Percentiles rank a stretch among this genome's conserved stretches.
phyloP scores from a whole-genome alignment of 2,113 vertebrate species.

The Turnix velox region DNA sequence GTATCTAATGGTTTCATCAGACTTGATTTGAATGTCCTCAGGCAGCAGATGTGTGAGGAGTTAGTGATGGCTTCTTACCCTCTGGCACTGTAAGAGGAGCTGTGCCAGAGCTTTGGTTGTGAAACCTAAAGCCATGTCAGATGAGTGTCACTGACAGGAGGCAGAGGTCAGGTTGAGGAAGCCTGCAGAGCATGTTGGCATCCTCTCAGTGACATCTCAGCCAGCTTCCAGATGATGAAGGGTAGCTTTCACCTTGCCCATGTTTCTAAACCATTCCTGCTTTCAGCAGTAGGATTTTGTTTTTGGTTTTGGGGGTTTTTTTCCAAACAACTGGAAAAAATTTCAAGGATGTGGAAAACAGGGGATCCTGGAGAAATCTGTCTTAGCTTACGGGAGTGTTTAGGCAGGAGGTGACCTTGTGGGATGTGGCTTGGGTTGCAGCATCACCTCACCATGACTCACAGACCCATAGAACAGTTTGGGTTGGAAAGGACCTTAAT shows the following conservation, averaged over 20 bases:
- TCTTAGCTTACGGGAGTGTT: not conserved
- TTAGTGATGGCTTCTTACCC: not conserved
- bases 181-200: not conserved
- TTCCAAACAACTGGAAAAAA: not conserved
- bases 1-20: not conserved
- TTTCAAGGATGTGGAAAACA: not conserved
- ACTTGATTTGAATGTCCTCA: not conserved
- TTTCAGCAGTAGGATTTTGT: no score
- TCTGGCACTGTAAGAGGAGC: not conserved
- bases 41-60: conserved; percentile 36
- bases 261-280: accelerated
- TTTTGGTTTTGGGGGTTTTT: no score
- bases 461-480: no score
- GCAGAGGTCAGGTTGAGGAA: not conserved
- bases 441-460: accelerated
- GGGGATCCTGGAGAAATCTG: not conserved
- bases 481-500: no score
- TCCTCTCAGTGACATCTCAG: accelerated
- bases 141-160: not conserved
- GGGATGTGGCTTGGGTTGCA: not conserved
- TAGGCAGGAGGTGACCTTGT: not conserved
- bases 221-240: not conserved
- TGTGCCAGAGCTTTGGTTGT: not conserved
- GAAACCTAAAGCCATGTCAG: not conserved
- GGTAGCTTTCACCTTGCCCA: not conserved